A percentile compares a stretch with the other conserved stretches of the same genome.
Evolutionary conservation across 2,113 vertebrate genomes (phyloP).

Genomic region (Siniperca knerii): DNA sequence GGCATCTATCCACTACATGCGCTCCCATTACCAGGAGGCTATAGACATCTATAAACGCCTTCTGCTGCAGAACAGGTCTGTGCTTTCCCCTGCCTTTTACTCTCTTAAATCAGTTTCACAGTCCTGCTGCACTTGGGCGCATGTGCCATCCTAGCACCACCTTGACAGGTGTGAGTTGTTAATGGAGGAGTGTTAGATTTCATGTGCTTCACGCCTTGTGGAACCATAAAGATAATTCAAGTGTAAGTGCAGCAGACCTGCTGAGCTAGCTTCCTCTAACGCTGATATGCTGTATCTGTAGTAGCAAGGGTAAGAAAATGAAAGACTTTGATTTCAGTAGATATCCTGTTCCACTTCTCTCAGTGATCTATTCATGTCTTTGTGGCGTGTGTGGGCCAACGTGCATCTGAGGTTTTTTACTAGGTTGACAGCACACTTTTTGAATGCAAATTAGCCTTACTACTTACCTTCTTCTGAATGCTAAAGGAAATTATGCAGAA

Average conservation of each 20-base stretch:
- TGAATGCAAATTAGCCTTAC: constrained; percentile 2
- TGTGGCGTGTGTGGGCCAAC: neutral
- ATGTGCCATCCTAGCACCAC: neutral
- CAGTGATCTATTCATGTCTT: neutral
- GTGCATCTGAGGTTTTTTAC: neutral
- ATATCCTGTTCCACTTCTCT: neutral
- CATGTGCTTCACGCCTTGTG: constrained; percentile 6
- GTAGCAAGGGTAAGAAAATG: constrained; percentile 1
- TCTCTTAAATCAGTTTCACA: constrained; percentile 15
- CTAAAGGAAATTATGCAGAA: constrained; percentile 7
- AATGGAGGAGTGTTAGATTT: constrained; percentile 20
- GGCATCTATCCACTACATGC: constrained; percentile 99
- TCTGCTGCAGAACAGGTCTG: constrained; percentile 92
- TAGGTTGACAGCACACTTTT: neutral
- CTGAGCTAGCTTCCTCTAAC: constrained; percentile 27
- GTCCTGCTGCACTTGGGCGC: constrained; percentile 1
- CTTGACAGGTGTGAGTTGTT: constrained; percentile 32
- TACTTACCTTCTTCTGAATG: neutral
- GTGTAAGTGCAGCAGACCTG: constrained; percentile 16
- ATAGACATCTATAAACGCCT: constrained; percentile 98
- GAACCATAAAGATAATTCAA: constrained; percentile 32
- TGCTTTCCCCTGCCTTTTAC: neutral
- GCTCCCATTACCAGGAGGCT: constrained; percentile 97
- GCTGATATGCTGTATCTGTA: constrained; percentile 15
- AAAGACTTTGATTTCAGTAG: constrained; percentile 21